Base-by-base conservation (phyloP, 2,888 invertebrate species). In the Diogma glabrata region DNA sequence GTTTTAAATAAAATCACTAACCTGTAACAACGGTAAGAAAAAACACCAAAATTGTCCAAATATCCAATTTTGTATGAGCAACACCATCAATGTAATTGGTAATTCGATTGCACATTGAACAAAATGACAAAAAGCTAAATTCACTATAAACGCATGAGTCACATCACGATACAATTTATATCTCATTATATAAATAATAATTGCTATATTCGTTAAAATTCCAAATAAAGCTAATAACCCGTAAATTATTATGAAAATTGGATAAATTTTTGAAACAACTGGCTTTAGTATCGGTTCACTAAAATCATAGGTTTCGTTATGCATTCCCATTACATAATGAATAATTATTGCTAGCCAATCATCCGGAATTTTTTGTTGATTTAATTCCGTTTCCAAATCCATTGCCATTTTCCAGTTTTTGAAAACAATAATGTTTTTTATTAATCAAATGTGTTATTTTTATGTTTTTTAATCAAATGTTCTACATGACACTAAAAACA, bases 11-110 rank as follows among this genome's bases (percentile, higher is more conserved):
- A 50, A 47, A 16, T 12, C 36, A 64, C 73, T 68, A 61, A 81
- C 81, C 75, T 84, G 85, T 58, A 84, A 62, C 78, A 85, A 82
- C 1, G 85, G 84, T 57, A 84, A 63, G 61, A 82, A 80, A 62
- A 77, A 82, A 67, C 85, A 85, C 54, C 84, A 64, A 57, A 83
- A 77, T 58, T 80, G 78, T 7, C 84, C 84, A 58, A 83, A 78
- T 54, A 84, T 72, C 84, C 84, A 84, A 63, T 84, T 83, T 61
- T 81, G 78, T 53, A 84, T 71, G 33, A 84, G 69, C 59, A 84
- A 71, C 48, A 83, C 81, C 58, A 79, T 76, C 55, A 84, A 63
- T 1, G 83, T 77, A 7, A 84, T 72, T 12, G 85, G 85, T 58
- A 84, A 61, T n/a, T 82, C 81, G 52, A 80, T 63, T 16, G 78